Base-by-base conservation (phyloP, 2,888 invertebrate genomes). In the Cheilosia impressa region DNA sequence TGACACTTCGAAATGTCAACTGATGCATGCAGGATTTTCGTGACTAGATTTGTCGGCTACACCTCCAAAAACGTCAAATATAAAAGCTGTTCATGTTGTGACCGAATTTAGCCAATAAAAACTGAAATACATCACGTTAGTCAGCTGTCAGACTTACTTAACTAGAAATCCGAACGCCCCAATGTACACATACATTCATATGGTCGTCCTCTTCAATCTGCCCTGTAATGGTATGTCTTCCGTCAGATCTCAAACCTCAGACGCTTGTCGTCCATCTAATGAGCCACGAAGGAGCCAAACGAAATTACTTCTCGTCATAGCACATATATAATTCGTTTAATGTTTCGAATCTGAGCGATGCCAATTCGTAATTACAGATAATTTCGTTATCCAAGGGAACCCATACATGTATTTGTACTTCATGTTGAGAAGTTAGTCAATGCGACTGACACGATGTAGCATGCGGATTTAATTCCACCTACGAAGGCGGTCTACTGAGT, bases 321-420 rank as follows among this genome's bases (percentile, higher is more conserved):
- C 69, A 87, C 88, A 88, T 88, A 88, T 88, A 88, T 87, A 87
- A 80, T 82, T 83, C 75, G 73, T 78, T 88, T 87, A 88, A 88
- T 87, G 82, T 71, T 58, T 85, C 80, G 88, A 63, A 88, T 87
- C 88, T 87, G 76, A 77, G 79, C 76, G 72, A 85, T 72, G 76
- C 72, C 66, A 81, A 81, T 68, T 52, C 81, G 50, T 77, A 81
- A 81, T 81, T 81, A 85, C 66, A 80, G 66, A 76, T 78, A 60
- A 66, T 76, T 80, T 84, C 52, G 55, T 75, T 80, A 76, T 80
- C 76, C 62, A 10, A 58, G 10, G 43, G 41, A 38, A 43, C 17
- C 9, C 24, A 52, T 52, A 13, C 24, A 22, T 22, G 15, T 24
- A 57, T 45, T 31, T 57, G 60, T 65, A 17, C n/a, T 31, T 31